These are phyloP conservation scores for Colinus virginianus DNA, from an alignment of 2,113 vertebrate genomes.

Conservation along the genomic window DNA sequence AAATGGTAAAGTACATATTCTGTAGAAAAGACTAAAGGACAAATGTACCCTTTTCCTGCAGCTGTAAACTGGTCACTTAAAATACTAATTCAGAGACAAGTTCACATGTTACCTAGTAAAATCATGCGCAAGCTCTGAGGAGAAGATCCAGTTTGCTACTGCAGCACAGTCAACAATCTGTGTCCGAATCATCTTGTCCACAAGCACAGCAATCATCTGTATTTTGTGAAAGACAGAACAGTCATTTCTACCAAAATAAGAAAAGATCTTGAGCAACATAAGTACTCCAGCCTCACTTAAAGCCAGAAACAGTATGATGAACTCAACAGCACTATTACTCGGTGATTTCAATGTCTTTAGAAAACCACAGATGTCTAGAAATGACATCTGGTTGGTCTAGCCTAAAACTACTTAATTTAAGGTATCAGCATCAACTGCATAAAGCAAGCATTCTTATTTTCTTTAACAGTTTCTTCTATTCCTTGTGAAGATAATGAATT, in stretches of 20 bases:
- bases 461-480: neutral
- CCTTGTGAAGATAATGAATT: neutral
- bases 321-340: neutral
- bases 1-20: accelerated
- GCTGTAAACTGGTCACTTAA: neutral
- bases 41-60: neutral
- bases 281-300: neutral
- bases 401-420: neutral
- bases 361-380: neutral
- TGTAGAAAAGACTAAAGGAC: neutral
- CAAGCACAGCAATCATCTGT: conserved; percentile 94
- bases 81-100: neutral
- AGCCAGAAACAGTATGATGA: neutral
- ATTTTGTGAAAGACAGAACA: neutral
- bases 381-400: neutral
- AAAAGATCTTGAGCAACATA: neutral
- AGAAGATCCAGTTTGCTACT: conserved; percentile 99
- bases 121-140: conserved; percentile 93
- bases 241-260: neutral
- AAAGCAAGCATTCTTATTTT: neutral
- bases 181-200: conserved; percentile 97
- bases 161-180: conserved; percentile 98
- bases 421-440: neutral
- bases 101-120: conserved; percentile 88
- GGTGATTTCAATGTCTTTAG: neutral